Evolutionary conservation across 2,888 invertebrate species (phyloP).

Genomic region (Lagria hirta): DNA sequence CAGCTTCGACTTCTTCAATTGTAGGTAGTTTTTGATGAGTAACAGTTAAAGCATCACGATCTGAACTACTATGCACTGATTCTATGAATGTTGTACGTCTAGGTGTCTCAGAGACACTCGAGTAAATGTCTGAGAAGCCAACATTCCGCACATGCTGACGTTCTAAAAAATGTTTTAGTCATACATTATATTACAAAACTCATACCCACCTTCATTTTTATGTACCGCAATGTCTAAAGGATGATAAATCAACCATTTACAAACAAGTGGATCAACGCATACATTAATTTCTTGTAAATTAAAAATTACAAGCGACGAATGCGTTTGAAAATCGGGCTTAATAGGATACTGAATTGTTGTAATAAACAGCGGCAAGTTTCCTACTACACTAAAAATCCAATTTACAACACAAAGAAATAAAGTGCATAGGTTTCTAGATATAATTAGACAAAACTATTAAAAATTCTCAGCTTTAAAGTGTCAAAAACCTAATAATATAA

Average conservation of each 20-base stretch:
- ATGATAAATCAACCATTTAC: constrained; percentile 64
- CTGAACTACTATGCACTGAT: constrained; percentile 58
- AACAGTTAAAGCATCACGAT: constrained; percentile 40
- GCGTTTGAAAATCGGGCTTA: constrained; percentile 50
- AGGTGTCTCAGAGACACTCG: constrained; percentile 47
- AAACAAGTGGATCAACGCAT: constrained; percentile 65
- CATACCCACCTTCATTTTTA: too few relatives aligned
- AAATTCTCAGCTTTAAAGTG: too few relatives aligned
- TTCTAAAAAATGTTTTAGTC: constrained; percentile 7
- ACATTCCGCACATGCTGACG: constrained; percentile 30
- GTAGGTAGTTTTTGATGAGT: constrained; percentile 30
- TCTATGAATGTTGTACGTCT: constrained; percentile 55
- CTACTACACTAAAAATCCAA: constrained; percentile 29
- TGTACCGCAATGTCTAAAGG: constrained; percentile 19
- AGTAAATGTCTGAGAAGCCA: constrained; percentile 43
- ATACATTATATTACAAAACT: background rate
- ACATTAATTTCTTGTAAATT: constrained; percentile 57
- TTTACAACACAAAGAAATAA: too few relatives aligned
- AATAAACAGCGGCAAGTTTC: constrained; percentile 49
- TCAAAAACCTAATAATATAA: too few relatives aligned
- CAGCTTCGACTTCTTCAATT: constrained; percentile 31
- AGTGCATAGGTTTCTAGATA: too few relatives aligned
- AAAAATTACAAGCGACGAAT: constrained; percentile 57
- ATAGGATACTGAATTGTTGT: constrained; percentile 55
- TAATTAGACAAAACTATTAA: too few relatives aligned